phyloP scores from a whole-genome alignment of 2,797 vertebrate genomes.

The Petrocephalus sullivani region DNA sequence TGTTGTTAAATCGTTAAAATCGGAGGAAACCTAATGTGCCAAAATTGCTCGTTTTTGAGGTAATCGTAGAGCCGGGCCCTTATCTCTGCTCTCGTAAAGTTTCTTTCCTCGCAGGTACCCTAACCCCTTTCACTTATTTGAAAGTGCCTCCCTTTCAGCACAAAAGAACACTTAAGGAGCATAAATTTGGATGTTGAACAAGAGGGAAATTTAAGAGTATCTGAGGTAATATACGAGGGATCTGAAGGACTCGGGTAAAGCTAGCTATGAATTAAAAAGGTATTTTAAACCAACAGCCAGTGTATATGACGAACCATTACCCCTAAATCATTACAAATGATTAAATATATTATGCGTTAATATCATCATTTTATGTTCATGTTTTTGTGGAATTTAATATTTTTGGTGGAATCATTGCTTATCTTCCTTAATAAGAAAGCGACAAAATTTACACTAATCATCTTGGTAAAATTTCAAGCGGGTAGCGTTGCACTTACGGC shows the following conservation, averaged over 20 bases:
- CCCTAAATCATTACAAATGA: not conserved
- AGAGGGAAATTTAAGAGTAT: conserved; percentile 13
- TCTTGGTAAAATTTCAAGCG: conserved; percentile 56
- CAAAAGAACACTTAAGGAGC: conserved; percentile 44
- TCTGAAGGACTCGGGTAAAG: not conserved
- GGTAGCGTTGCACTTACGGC: conserved; percentile 56
- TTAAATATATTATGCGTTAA: not conserved
- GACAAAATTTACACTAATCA: conserved; percentile 48
- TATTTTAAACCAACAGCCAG: not conserved
- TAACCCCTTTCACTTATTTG: conserved; percentile 46
- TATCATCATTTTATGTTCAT: not conserved
- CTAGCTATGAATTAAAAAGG: not conserved
- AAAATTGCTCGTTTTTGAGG: not conserved
- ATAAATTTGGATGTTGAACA: conserved; percentile 44
- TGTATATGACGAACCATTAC: not conserved
- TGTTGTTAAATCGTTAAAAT: not conserved
- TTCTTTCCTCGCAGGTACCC: conserved; percentile 22
- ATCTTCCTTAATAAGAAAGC: conserved; percentile 40
- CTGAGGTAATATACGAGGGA: not conserved
- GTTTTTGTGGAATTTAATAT: conserved; percentile 23
- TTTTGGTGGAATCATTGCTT: conserved; percentile 34
- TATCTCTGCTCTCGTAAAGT: not conserved
- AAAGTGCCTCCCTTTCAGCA: conserved; percentile 35
- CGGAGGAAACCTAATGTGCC: not conserved
- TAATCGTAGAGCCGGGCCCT: not conserved